A percentile compares a stretch with the other conserved stretches of the same genome.
Conservation (phyloP, 2,888 invertebrate genomes). For the Argyra leucocephala region DNA sequence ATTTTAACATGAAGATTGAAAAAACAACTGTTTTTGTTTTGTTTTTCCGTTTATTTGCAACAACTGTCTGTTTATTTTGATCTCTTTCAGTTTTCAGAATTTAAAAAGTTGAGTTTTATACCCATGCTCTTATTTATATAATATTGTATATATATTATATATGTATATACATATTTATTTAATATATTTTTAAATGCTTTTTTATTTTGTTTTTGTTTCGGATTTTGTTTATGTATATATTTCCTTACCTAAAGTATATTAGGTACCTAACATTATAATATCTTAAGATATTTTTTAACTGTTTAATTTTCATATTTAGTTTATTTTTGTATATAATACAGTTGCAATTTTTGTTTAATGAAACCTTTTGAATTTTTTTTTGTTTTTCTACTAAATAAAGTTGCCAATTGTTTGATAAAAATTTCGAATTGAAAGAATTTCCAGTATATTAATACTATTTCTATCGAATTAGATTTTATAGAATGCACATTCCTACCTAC, state of each 20-base stretch:
- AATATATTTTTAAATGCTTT: not conserved
- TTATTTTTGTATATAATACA: no score
- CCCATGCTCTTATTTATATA: not conserved
- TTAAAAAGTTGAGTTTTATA: not conserved
- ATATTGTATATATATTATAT: no score
- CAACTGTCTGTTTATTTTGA: slow-evolving; percentile 3
- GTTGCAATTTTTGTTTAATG: no score
- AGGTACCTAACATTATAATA: no score
- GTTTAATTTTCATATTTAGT: not conserved
- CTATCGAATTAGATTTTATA: no score
- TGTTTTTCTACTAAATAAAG: no score
- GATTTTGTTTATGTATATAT: not conserved
- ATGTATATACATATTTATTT: no score
- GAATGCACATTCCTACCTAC: no score
- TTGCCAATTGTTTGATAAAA: no score
- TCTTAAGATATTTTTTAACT: not conserved
- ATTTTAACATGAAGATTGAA: not conserved
- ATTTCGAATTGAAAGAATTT: no score
- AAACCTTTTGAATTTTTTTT: no score
- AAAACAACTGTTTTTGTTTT: not conserved
- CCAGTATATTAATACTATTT: no score
- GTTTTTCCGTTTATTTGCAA: not conserved
- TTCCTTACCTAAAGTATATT: not conserved
- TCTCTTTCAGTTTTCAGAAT: not conserved
- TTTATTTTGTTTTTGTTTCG: not conserved